Base-by-base conservation (phyloP, 2,888 invertebrate genomes). In the Xanthia icteritia region DNA sequence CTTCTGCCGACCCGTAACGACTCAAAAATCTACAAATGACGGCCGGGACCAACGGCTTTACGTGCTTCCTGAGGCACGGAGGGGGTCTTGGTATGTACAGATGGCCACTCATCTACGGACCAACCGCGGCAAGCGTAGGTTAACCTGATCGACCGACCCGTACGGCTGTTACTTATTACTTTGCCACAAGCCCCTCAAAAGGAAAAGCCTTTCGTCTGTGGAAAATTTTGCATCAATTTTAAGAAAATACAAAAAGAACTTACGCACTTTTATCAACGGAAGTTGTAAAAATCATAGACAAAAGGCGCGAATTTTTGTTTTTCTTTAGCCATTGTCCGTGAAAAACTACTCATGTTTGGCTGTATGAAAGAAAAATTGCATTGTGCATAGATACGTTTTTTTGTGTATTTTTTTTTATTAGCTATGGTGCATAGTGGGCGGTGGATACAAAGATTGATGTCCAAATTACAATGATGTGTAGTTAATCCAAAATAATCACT, bases 291-390 rank as follows among this genome's bases (percentile, higher is more conserved):
- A 51, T 42, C 56, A 78, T 42, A 78, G 64, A 81, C 54, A 58
- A 78, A 73, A 76, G 64, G 77, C 81, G 63, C 23, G 51, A 64
- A 36, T 36, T 58, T 58, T 74, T 36, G 72, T 56, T 81, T 81
- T 78, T 73, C 17, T 58, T 68, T 58, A 17, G 58, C 23, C 23
- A 58, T 73, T 61, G 72, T 20, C 27, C 36, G 27, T 27, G 31
- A 23, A 65, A 64, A 42, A 9, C 45, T 77, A 23, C 8, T 11
- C 20, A 8, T 17, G 36, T 13, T 17, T 66, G 51, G 39, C 42
- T 58, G 42, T 17, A 42, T 78, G 42, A 81, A 78, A 58, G 64
- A 54, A 64, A 73, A 58, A 45, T 74, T 58, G 17, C 45, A 20
- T 58, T 20, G 56, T 13, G 8, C 17, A 17, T 80, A 45, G 13